Conservation (phyloP, 2,888 invertebrate genomes). For the Nomada hirtipes region DNA sequence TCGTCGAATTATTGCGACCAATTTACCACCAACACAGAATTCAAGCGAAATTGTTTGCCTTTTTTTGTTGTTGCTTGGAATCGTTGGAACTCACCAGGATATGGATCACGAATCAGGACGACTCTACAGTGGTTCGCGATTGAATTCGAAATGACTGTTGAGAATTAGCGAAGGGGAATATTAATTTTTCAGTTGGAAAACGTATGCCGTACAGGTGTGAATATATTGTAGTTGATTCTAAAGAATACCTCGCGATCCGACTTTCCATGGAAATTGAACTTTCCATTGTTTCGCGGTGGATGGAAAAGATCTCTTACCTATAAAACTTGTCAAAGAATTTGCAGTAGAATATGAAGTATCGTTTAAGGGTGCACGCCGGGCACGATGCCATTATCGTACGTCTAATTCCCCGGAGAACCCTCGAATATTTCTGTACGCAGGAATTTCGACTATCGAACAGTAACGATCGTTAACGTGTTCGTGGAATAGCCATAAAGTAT, state of each 20-base stretch:
- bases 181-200: too few relatives aligned
- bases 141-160: background rate
- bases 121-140: background rate
- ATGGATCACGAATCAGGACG: background rate
- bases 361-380: background rate
- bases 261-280: too few relatives aligned
- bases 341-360: background rate
- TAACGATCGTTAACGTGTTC: background rate
- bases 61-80: background rate
- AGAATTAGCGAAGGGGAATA: too few relatives aligned
- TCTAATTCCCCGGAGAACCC: conserved; percentile 9
- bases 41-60: background rate
- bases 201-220: too few relatives aligned
- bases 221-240: too few relatives aligned
- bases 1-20: background rate
- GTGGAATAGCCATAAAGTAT: background rate
- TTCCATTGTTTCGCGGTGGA: too few relatives aligned
- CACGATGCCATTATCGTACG: background rate
- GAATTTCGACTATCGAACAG: background rate
- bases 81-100: background rate
- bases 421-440: background rate
- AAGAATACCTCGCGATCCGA: too few relatives aligned
- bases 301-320: conserved; percentile 15
- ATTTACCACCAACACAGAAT: background rate
- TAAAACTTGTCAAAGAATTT: background rate